phyloP scores from a whole-genome alignment of 2,113 vertebrate genomes.

The Odocoileus hemionus region DNA sequence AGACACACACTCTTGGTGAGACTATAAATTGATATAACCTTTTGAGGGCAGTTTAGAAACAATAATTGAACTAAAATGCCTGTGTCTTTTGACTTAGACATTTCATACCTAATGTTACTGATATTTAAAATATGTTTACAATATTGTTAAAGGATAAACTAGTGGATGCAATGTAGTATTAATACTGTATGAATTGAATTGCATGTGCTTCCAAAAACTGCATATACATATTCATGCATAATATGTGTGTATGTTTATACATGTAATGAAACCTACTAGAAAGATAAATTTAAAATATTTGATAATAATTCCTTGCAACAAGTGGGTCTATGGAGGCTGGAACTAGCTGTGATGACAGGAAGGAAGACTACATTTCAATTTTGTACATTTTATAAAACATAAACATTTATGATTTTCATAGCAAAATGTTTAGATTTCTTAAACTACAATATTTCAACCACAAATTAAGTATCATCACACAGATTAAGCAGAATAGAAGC shows the following conservation, averaged over 20 bases:
- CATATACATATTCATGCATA: not conserved
- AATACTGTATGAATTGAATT: not conserved
- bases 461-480: not conserved
- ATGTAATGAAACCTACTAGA: not conserved
- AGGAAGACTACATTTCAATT: not conserved
- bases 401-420: not conserved
- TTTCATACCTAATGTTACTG: not conserved
- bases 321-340: fast-evolving
- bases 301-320: not conserved
- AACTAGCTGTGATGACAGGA: not conserved
- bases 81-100: not conserved
- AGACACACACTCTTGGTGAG: not conserved
- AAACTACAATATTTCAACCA: not conserved
- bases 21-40: not conserved
- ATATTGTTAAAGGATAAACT: not conserved
- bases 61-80: not conserved
- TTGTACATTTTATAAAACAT: not conserved
- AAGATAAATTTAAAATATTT: not conserved
- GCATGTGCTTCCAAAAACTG: not conserved
- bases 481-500: not conserved
- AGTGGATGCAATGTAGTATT: not conserved
- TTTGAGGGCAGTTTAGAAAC: not conserved
- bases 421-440: not conserved
- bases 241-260: not conserved
- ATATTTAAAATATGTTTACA: not conserved